These are phyloP conservation scores for Lacerta viridis DNA, from an alignment of 2,797 vertebrate species.

Conservation along the genomic window DNA sequence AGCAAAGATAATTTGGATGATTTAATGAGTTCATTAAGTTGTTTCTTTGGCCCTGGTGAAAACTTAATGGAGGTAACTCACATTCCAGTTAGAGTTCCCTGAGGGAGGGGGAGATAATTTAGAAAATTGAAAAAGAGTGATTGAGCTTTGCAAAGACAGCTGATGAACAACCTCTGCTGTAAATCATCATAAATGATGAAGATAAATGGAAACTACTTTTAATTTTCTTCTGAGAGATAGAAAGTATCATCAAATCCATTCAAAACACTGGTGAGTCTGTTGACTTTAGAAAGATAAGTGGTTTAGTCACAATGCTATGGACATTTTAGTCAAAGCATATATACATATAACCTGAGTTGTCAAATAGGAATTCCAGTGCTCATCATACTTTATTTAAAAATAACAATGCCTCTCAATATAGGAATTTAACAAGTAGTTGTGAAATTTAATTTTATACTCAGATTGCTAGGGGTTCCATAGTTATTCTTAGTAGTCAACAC, in stretches of 20 bases:
- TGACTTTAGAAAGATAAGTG: not conserved
- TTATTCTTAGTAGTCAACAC: not conserved
- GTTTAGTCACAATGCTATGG: conserved; percentile 1
- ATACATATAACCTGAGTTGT: not conserved
- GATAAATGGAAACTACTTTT: conserved; percentile 23
- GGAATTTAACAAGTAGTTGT: not conserved
- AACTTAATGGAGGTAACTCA: conserved; percentile 49
- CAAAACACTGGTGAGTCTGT: conserved; percentile 10
- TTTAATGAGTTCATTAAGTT: conserved; percentile 41
- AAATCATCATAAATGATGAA: conserved; percentile 51
- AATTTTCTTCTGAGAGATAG: conserved; percentile 19
- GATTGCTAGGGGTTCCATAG: not conserved
- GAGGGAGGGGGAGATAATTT: conserved; percentile 36
- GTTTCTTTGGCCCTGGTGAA: conserved; percentile 53
- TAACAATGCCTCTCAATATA: not conserved
- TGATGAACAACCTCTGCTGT: conserved; percentile 20
- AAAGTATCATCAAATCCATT: conserved; percentile 36
- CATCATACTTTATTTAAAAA: conserved; percentile 21
- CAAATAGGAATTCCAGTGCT: not conserved
- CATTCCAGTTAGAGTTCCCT: conserved; percentile 42
- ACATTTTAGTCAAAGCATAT: conserved; percentile 1
- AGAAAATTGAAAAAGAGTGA: conserved; percentile 22
- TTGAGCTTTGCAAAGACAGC: conserved; percentile 51
- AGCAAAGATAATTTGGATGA: conserved; percentile 39
- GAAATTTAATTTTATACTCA: not conserved